Base-by-base conservation (phyloP, 2,113 vertebrate species). In the Marcusenius ussheri region DNA sequence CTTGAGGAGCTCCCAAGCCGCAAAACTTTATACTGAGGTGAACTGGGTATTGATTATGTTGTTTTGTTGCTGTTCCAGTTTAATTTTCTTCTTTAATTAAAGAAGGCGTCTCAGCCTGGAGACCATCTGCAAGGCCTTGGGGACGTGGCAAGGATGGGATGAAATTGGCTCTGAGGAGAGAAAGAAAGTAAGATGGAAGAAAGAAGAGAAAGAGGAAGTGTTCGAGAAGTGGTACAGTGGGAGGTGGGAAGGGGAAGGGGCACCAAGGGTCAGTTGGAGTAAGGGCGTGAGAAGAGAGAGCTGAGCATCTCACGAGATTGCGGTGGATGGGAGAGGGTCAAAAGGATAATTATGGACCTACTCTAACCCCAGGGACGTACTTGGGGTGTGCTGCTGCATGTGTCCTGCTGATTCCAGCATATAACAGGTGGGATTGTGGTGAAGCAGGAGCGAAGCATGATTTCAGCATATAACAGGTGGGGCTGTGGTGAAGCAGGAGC, bases 301-400 rank as follows among this genome's bases (percentile, higher is more conserved):
- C 5, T 49, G 9, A n/a, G 62, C 10, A 70, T 31, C 62, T 27
- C 62, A 70, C 3, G 3, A 90, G 90, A 92, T 91, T 93, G 93
- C 91, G 93, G 92, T 93, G 93, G 91, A 92, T 91, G 92, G 92
- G 42, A 51, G 90, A 91, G 93, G 86, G 91, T 77, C 70, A 77
- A 39, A 77, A 77, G 31, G 70, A 89, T 89, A 88, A 88, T 83
- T 88, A 92, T 51, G 77, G 10, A 50, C 35, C 21, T 42, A 11
- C 31, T 47, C 35, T 21, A 83, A 46, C 39, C 80, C 3, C 1
- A 7, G 80, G 9, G 39, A 46, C 0, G 3, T 42, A 83, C 80
- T n/a, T 24, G 19, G 19, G 5, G 17, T 47, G 56, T 62, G 46
- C 66, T 24, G 19, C 6, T 39, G 39, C 21, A 62, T 42, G n/a